Evolutionary conservation across 2,113 vertebrate genomes (phyloP), one percentile per base, ranked within the genome.

Genomic region (Choloepus hoffmanni): DNA sequence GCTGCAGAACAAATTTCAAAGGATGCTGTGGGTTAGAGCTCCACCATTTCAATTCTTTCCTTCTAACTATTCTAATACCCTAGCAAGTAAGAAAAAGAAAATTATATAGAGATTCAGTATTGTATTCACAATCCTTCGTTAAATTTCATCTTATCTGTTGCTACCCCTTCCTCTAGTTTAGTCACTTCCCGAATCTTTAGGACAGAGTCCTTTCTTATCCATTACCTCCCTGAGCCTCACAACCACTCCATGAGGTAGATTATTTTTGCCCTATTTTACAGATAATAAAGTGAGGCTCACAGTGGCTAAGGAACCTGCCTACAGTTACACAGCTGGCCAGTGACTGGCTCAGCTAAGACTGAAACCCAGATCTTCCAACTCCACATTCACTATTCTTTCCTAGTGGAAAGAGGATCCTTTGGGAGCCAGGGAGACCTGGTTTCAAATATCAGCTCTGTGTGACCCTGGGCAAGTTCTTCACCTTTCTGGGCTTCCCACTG

Each of bases 361-460:
- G 40, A 93, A 81, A 90, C 68, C 62, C 19, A 93, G 67, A 60
- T 87, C 26, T 91, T 85, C 21, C 65, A 48, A 67, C 28, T 81
- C 30, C 16, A 81, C 82, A 36, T 70, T 48, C 70, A 72, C 7
- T 24, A 6, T 60, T 67, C n/a, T 67, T 92, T 50, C 45, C 65
- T 60, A 85, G 53, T 60, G 67, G 30, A 68, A 87, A 95, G 48
- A 89, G 3, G 13, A 86, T 2, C 45, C 36, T 23, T 21, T 43
- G 21, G 58, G 40, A 89, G 30, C 30, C 68, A 78, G 40, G 48
- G 48, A 85, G 78, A 95, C 50, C 74, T n/a, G 10, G 63, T 15
- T 63, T 93, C 55, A 65, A 85, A 91, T 8, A 26, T 62, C 65
- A 96, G 81, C 21, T 40, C 24, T 85, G 43, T 62, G 68, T 84